phyloP scores from a whole-genome alignment of 2,888 invertebrate genomes.

The Meandrusa payeni region DNA sequence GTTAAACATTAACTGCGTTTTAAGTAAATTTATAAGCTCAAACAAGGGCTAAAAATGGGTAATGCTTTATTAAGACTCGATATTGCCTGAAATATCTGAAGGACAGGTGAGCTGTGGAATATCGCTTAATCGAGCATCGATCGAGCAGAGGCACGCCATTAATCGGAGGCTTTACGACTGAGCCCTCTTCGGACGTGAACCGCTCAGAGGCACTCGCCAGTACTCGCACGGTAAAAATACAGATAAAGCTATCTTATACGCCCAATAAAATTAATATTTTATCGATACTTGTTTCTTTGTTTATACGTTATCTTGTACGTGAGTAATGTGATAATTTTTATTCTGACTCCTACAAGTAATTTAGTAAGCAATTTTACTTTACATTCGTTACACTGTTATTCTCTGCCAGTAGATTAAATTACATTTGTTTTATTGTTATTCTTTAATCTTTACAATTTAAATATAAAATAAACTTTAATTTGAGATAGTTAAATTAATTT shows the following conservation, averaged over 20 bases:
- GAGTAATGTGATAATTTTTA: constrained; percentile 18
- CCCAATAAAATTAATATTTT: constrained; percentile 24
- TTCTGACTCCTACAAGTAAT: neutral
- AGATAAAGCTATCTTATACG: constrained; percentile 31
- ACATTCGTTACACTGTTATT: too few relatives aligned
- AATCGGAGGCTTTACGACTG: constrained; percentile 72
- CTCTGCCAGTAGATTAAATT: too few relatives aligned
- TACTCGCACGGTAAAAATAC: constrained; percentile 36
- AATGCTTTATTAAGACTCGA: constrained; percentile 13
- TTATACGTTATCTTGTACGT: constrained; percentile 14
- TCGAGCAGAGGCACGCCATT: constrained; percentile 59
- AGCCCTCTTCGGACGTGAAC: constrained; percentile 58
- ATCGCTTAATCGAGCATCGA: constrained; percentile 70
- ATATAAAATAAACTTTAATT: too few relatives aligned
- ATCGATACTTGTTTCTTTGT: constrained; percentile 19
- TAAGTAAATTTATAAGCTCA: constrained; percentile 20
- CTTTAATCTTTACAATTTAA: too few relatives aligned
- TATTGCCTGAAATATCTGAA: constrained; percentile 46
- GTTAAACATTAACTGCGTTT: neutral
- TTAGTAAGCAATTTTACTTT: constrained; percentile 1
- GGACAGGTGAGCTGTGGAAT: constrained; percentile 56
- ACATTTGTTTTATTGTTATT: too few relatives aligned
- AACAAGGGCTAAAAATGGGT: neutral
- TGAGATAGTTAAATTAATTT: too few relatives aligned
- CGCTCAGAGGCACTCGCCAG: constrained; percentile 30